Base-by-base conservation (phyloP, 1,140 invertebrate genomes). In the Vollenhovia emeryi region DNA sequence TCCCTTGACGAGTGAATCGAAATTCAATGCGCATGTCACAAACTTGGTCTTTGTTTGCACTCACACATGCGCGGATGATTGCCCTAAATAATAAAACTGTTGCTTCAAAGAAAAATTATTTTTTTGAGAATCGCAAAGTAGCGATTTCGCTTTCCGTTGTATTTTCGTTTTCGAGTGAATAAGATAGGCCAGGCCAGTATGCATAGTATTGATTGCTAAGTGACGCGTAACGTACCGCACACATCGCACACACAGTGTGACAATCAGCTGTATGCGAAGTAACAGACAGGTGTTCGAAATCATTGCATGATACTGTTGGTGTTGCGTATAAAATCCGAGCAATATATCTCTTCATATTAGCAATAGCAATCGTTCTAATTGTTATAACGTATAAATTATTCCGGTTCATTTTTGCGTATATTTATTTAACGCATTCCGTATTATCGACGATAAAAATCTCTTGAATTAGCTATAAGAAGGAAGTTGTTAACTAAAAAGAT, bases 211-310 rank as follows among this genome's bases (percentile, higher is more conserved):
- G 50, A 76, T 71, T 48, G 7, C 48, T 45, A 57, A 43, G 33
- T 4, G 50, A 52, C 74, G 57, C 15, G 13, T 11, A 45, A 87
- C 33, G 33, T n/a, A n/a, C n/a, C n/a, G n/a, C n/a, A n/a, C 43
- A 15, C 50, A 66, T 30, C 8, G 59, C 13, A 24, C 59, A n/a
- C 21, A 36, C 36, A 64, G 24, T 62, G 11, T 33, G 55, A 76
- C 57, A 48, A 48, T 88, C 87, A 88, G 87, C 87, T 88, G 87
- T 87, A 87, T 43, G 13, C 18, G 11, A 69, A 21, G 7, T 30
- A 30, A 64, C 71, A 48, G 43, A 43, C 66, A 74, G 45, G 36
- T 69, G 52, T 48, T 55, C 13, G 15, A n/a, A 50, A 55, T 40
- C 27, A 18, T 36, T 0, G 33, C n/a, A n/a, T 1, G 15, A 30